Conservation (phyloP, 2,113 vertebrate species). For the Dinomys branickii region DNA sequence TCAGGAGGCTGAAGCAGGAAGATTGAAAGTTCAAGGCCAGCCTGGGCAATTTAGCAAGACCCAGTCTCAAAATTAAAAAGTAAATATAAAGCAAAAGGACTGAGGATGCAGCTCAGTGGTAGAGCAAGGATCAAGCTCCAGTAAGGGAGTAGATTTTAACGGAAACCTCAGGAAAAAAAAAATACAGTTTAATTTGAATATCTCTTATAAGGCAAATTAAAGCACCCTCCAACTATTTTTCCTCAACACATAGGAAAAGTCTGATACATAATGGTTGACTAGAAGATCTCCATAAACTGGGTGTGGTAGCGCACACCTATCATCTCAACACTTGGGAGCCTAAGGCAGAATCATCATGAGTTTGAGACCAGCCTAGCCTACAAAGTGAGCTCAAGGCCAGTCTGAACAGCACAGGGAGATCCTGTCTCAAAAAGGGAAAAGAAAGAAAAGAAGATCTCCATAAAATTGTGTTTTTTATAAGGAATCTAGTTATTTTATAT, state of each 20-base stretch:
- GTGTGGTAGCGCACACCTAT: too few species aligned
- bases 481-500: not conserved
- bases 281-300: not conserved
- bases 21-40: not conserved
- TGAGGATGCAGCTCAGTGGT: not conserved
- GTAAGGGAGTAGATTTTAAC: not conserved
- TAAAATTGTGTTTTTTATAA: not conserved
- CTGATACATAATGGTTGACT: not conserved
- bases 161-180: not conserved
- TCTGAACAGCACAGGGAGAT: too few species aligned
- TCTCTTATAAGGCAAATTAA: conserved; percentile 36
- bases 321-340: too few species aligned
- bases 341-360: too few species aligned
- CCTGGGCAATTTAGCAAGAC: not conserved
- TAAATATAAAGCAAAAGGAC: not conserved
- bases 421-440: too few species aligned
- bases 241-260: not conserved
- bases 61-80: not conserved
- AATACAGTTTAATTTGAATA: not conserved
- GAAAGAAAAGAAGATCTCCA: not conserved
- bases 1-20: not conserved
- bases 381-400: too few species aligned
- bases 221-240: not conserved
- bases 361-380: too few species aligned
- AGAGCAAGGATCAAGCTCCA: not conserved